A percentile compares a stretch with the other conserved stretches of the same genome.
phyloP scores from a whole-genome alignment of 2,113 vertebrate species.

The Saccopteryx bilineata region DNA sequence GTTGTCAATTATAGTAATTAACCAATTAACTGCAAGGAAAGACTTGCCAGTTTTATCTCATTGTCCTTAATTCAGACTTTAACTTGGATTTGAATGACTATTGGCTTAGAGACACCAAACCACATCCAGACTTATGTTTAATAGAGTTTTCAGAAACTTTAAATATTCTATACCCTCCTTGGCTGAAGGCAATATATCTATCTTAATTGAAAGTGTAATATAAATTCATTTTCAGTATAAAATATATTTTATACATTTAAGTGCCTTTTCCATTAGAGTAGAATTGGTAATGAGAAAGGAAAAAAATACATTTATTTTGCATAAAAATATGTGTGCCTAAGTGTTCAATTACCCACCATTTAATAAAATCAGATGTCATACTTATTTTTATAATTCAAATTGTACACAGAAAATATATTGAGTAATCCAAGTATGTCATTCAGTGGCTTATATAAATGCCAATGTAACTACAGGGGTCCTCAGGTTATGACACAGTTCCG shows the following conservation, averaged over 20 bases:
- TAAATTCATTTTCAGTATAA: neutral
- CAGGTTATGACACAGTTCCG: no score
- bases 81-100: neutral
- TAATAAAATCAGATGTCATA: neutral
- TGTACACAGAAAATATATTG: neutral
- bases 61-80: conserved; percentile 48
- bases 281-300: neutral
- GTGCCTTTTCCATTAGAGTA: neutral
- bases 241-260: neutral
- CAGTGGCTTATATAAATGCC: neutral
- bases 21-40: conserved; percentile 39
- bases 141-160: neutral
- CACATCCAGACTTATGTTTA: neutral
- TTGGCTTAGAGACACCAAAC: conserved; percentile 14
- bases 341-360: neutral
- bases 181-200: neutral
- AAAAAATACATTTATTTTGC: neutral
- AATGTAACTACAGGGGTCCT: neutral
- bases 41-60: conserved; percentile 26
- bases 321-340: neutral
- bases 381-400: neutral
- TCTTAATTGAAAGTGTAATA: neutral
- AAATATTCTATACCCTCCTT: neutral
- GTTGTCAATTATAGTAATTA: conserved; percentile 30
- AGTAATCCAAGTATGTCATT: neutral